Conservation (phyloP, 2,113 vertebrate genomes). For the Abramis brama region DNA sequence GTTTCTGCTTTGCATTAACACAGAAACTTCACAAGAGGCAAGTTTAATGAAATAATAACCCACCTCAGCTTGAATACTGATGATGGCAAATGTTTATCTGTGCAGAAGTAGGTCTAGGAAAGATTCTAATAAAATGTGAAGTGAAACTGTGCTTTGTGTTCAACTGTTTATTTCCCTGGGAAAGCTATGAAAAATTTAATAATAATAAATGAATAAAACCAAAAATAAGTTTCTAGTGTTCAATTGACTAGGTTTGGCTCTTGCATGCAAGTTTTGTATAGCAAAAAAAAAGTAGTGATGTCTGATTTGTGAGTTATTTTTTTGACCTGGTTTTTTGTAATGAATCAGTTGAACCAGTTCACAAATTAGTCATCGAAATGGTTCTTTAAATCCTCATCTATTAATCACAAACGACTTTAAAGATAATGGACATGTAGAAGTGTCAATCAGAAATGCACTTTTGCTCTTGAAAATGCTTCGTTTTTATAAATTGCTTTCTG, state of each 20-base stretch:
- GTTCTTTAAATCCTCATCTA: not conserved
- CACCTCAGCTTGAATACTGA: conserved; percentile 41
- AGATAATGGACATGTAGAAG: not conserved
- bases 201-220: not conserved
- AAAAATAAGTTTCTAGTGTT: not conserved
- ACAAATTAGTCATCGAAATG: not conserved
- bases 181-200: not conserved
- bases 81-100: conserved; percentile 58
- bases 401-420: not conserved
- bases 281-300: not conserved
- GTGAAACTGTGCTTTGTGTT: conserved; percentile 33
- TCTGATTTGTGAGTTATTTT: not conserved
- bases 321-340: not conserved
- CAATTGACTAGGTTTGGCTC: not conserved
- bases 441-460: not conserved
- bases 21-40: conserved; percentile 46
- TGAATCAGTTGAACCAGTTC: not conserved
- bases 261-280: not conserved
- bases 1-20: conserved; percentile 57
- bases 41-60: conserved; percentile 21
- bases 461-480: not conserved
- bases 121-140: conserved; percentile 63
- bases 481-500: not conserved
- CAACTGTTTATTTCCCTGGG: not conserved
- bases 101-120: conserved; percentile 50